phyloP scores from a whole-genome alignment of 2,888 invertebrate species.

The Hipparchia sbordonii region DNA sequence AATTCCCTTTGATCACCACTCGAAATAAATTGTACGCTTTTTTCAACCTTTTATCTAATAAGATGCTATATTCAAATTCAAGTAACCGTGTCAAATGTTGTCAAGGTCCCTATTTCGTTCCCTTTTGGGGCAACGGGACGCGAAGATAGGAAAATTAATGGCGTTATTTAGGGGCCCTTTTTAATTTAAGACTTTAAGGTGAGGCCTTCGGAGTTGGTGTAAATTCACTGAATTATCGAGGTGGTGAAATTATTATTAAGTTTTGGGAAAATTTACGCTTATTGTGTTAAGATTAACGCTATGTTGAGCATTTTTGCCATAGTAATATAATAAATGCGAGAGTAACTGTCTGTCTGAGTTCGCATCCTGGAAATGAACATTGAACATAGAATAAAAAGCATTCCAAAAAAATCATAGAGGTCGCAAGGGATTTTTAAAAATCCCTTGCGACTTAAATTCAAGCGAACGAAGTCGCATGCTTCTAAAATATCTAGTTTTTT shows the following conservation, averaged over 20 bases:
- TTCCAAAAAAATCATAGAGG: too few relatives aligned
- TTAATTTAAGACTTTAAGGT: slow-evolving; percentile 6
- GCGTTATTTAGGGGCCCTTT: neutral
- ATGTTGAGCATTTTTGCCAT: too few relatives aligned
- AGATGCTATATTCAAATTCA: slow-evolving; percentile 20
- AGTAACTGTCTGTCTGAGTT: too few relatives aligned
- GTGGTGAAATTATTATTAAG: neutral
- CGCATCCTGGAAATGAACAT: too few relatives aligned
- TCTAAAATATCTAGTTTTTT: too few relatives aligned
- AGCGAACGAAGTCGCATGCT: too few relatives aligned
- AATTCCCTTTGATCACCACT: slow-evolving; percentile 17
- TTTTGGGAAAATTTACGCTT: too few relatives aligned
- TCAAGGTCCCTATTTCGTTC: slow-evolving; percentile 9
- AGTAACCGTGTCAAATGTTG: slow-evolving; percentile 16
- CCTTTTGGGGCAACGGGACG: slow-evolving; percentile 14
- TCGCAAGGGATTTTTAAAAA: too few relatives aligned
- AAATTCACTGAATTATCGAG: neutral
- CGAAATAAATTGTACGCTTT: slow-evolving; percentile 18
- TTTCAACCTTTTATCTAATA: slow-evolving; percentile 15
- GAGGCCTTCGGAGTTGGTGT: neutral
- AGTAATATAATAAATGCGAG: too few relatives aligned
- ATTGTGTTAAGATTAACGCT: too few relatives aligned
- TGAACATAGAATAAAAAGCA: too few relatives aligned
- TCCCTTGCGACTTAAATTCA: too few relatives aligned
- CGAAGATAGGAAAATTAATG: slow-evolving; percentile 16